phyloP scores from a whole-genome alignment of 1,140 invertebrate genomes.

The Brachionus plicatilis region DNA sequence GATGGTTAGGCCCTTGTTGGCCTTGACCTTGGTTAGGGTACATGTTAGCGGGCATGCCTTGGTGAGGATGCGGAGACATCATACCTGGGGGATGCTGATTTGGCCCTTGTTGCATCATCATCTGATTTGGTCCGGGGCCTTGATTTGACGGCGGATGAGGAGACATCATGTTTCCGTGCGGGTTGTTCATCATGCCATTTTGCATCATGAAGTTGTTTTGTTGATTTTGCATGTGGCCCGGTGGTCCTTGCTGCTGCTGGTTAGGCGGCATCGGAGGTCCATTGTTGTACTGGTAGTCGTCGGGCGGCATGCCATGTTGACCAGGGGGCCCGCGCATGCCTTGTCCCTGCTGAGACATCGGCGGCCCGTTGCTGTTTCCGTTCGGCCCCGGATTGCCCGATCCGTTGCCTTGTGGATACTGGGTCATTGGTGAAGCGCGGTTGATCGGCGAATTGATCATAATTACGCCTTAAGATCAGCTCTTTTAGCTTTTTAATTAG shows the following conservation, averaged over 20 bases:
- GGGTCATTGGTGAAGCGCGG: conserved; percentile 2
- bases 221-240: conserved; percentile 4
- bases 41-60: not conserved
- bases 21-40: conserved; percentile 7
- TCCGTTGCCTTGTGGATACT: not conserved
- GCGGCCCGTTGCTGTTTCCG: not conserved
- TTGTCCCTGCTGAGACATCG: not conserved
- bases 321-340: not conserved
- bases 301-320: not conserved
- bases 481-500: not conserved
- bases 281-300: not conserved
- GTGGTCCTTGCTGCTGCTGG: not conserved
- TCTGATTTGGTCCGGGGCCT: not conserved
- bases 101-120: conserved; percentile 17
- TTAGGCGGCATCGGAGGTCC: not conserved
- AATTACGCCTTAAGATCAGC: not conserved
- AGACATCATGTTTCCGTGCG: conserved; percentile 22
- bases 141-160: not conserved
- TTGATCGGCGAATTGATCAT: conserved; percentile 29
- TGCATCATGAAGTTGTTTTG: conserved; percentile 25
- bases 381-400: not conserved
- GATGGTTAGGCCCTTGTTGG: not conserved
- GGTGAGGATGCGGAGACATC: conserved; percentile 16
- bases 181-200: conserved; percentile 18
- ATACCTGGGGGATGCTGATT: not conserved